phyloP scores from a whole-genome alignment of 1,140 invertebrate genomes.

The Bilobella aurantiaca region DNA sequence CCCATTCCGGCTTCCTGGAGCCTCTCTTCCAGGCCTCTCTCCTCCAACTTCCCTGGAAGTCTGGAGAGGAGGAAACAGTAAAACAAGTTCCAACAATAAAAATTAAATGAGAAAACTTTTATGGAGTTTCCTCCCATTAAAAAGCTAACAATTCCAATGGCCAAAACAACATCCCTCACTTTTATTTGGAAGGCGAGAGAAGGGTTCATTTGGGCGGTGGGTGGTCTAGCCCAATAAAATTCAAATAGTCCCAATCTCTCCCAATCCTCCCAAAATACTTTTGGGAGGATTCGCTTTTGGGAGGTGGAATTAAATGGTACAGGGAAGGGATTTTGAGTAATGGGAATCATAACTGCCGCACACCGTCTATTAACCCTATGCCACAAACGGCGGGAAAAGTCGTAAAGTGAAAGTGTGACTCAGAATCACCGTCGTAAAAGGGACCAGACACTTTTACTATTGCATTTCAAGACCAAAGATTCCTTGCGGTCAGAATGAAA shows the following conservation, averaged over 20 bases:
- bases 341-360: not conserved
- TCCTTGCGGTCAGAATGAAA: no score
- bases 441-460: no score
- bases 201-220: not conserved
- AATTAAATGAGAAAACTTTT: constrained; percentile 5
- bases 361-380: no score
- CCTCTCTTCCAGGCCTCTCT: not conserved
- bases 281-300: not conserved
- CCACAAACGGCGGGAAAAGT: no score
- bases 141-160: not conserved
- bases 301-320: not conserved
- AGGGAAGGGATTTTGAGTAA: not conserved
- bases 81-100: constrained; percentile 3
- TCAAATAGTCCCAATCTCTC: not conserved
- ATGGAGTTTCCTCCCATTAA: not conserved
- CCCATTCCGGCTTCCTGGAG: not conserved
- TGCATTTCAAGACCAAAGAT: no score
- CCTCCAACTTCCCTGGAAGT: not conserved
- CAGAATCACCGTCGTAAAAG: no score
- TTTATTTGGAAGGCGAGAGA: not conserved
- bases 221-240: not conserved
- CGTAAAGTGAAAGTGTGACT: no score
- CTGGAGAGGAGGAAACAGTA: not conserved
- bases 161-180: not conserved
- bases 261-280: not conserved